These are phyloP conservation scores for Empis livida DNA, from an alignment of 2,888 invertebrate species.

Conservation along the genomic window DNA sequence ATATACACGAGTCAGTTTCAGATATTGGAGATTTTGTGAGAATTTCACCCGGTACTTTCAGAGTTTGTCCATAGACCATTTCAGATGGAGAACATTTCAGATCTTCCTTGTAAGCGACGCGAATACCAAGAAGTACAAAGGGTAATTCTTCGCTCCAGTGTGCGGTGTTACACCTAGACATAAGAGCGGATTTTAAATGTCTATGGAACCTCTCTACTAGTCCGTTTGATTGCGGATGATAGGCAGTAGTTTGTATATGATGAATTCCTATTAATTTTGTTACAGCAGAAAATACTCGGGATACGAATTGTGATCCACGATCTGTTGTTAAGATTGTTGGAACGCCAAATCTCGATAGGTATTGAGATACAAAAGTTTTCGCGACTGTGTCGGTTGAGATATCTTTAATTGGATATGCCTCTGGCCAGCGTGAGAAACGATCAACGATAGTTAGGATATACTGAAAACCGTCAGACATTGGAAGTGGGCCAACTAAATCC, in stretches of 20 bases:
- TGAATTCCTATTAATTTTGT: not conserved
- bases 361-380: slow-evolving; percentile 1
- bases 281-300: not conserved
- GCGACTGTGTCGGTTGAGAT: slow-evolving; percentile 1
- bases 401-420: too few relatives aligned
- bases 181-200: slow-evolving; percentile 4
- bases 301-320: slow-evolving; percentile 4
- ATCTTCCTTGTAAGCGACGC: slow-evolving; percentile 9
- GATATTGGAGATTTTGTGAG: not conserved
- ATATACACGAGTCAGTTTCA: not conserved
- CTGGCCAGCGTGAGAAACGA: slow-evolving; percentile 5
- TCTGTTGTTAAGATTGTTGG: slow-evolving; percentile 1
- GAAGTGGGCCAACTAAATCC: slow-evolving; percentile 25
- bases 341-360: slow-evolving; percentile 3
- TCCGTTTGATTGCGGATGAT: not conserved
- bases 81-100: slow-evolving; percentile 5
- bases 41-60: not conserved
- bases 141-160: slow-evolving; percentile 7
- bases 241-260: not conserved
- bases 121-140: too few relatives aligned
- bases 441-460: slow-evolving; percentile 7
- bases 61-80: not conserved
- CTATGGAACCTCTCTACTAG: not conserved
- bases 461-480: slow-evolving; percentile 9
- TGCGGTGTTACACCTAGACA: not conserved